These are phyloP conservation scores for Cephus pulcher DNA, from an alignment of 2,888 invertebrate species.

Conservation along the genomic window DNA sequence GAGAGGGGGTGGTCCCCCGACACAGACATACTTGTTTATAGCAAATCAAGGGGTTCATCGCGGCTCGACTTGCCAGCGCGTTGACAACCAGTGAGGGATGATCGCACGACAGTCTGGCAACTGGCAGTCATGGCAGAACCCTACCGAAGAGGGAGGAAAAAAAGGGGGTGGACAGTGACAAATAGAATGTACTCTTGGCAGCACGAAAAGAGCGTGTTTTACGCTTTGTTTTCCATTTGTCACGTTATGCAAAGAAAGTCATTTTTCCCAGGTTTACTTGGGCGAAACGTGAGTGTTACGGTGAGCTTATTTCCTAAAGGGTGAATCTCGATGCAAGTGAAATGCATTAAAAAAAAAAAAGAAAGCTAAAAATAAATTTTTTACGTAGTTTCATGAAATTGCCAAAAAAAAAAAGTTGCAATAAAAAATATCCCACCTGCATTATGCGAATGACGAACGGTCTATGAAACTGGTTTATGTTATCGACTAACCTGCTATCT, in stretches of 20 bases:
- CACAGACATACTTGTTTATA: constrained; percentile 38
- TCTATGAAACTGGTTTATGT: too few species aligned
- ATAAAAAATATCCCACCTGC: too few species aligned
- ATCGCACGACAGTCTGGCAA: constrained; percentile 36
- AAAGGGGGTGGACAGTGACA: constrained; percentile 45
- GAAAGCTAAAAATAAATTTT: too few species aligned
- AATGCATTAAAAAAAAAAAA: too few species aligned
- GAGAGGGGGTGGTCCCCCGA: constrained; percentile 30
- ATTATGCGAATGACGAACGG: too few species aligned
- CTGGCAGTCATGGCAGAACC: background rate
- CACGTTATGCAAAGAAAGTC: constrained; percentile 51
- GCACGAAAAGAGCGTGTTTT: constrained; percentile 48
- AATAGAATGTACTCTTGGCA: constrained; percentile 45
- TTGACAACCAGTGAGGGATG: constrained; percentile 47
- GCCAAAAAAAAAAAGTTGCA: too few species aligned
- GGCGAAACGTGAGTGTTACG: background rate
- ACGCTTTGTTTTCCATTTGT: constrained; percentile 59
- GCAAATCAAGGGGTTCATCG: constrained; percentile 23
- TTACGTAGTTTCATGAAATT: too few species aligned
- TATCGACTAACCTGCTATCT: background rate
- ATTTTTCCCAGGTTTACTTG: constrained; percentile 28
- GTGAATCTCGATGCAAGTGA: too few species aligned
- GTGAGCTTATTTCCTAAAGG: background rate
- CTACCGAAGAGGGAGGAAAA: too few species aligned
- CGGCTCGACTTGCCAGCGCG: constrained; percentile 2